A percentile compares a stretch with the other conserved stretches of the same genome.
Evolutionary conservation across 2,797 vertebrate species (phyloP).

Genomic region (Anas acuta): DNA sequence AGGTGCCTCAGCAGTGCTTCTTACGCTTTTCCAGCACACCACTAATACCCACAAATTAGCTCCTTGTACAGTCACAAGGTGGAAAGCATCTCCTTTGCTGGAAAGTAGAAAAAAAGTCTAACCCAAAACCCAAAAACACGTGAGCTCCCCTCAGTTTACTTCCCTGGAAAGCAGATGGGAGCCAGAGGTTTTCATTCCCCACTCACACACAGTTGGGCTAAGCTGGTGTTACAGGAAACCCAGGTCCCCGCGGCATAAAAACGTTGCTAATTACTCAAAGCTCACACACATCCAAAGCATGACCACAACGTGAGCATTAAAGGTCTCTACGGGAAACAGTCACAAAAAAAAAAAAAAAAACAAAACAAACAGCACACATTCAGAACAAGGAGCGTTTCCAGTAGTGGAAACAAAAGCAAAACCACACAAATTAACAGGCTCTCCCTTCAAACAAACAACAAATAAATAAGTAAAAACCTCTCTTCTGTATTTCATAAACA

Average conservation of each 20-base stretch:
- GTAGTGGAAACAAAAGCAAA: slow-evolving; percentile 13
- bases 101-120: background rate
- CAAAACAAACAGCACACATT: background rate
- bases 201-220: background rate
- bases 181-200: background rate
- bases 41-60: background rate
- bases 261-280: background rate
- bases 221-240: background rate
- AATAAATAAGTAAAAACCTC: background rate
- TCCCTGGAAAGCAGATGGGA: background rate
- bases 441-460: slow-evolving; percentile 5
- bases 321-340: background rate
- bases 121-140: background rate
- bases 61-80: rapidly evolving
- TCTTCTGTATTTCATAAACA: background rate
- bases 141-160: background rate
- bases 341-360: background rate
- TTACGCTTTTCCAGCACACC: background rate
- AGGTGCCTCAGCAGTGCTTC: background rate
- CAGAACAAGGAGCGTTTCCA: background rate
- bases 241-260: background rate
- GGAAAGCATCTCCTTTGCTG: background rate
- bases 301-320: background rate
- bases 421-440: background rate
- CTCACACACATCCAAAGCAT: background rate